These are phyloP conservation scores for Pygoscelis adeliae DNA, from an alignment of 2,113 vertebrate genomes.

Conservation along the genomic window DNA sequence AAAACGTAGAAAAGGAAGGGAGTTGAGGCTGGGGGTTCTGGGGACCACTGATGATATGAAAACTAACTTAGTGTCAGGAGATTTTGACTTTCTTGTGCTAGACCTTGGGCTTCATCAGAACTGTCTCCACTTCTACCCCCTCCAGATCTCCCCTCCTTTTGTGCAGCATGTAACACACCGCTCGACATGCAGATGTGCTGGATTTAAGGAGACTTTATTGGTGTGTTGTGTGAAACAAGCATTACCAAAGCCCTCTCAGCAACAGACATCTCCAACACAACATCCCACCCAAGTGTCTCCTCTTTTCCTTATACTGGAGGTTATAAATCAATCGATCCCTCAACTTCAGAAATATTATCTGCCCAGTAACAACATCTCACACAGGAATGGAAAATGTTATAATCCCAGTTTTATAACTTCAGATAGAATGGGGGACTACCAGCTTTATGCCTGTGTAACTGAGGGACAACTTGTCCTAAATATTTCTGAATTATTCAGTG, in stretches of 20 bases:
- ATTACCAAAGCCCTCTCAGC: neutral
- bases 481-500: neutral
- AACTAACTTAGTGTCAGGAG: neutral
- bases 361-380: neutral
- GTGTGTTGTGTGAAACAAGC: neutral
- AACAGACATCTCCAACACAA: neutral
- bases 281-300: neutral
- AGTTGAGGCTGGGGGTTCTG: neutral
- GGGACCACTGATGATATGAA: accelerated
- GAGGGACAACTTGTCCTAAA: neutral
- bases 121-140: neutral
- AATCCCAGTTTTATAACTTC: neutral
- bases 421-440: neutral
- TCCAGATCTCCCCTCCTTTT: neutral
- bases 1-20: neutral
- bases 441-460: neutral
- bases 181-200: neutral
- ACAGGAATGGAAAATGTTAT: neutral
- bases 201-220: neutral
- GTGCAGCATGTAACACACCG: neutral
- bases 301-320: neutral
- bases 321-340: neutral
- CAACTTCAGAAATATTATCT: neutral
- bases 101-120: neutral
- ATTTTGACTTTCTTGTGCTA: neutral